These are phyloP conservation scores for Troglohyphantes excavatus DNA, from an alignment of 2,888 invertebrate species.

Conservation along the genomic window DNA sequence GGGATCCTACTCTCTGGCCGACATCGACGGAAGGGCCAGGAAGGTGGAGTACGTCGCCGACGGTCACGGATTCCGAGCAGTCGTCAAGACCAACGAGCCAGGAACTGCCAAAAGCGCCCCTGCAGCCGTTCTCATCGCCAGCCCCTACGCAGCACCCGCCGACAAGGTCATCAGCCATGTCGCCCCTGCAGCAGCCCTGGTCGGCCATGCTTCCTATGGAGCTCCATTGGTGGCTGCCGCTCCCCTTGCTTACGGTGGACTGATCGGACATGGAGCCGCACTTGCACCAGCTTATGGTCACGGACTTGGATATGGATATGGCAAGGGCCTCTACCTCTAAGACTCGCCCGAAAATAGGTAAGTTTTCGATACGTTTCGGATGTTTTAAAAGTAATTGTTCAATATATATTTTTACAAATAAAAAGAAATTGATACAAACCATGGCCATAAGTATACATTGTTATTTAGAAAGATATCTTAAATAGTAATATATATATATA, in stretches of 20 bases:
- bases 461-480: too few species aligned
- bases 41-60: conserved; percentile 79
- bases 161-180: conserved; percentile 52
- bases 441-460: too few species aligned
- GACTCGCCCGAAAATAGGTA: background rate
- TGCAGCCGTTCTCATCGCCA: conserved; percentile 49
- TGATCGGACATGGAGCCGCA: conserved; percentile 3
- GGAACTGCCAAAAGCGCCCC: conserved; percentile 68
- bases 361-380: too few species aligned
- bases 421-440: too few species aligned
- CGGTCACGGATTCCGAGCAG: conserved; percentile 67
- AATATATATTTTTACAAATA: background rate
- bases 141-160: conserved; percentile 51
- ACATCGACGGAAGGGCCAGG: conserved; percentile 78
- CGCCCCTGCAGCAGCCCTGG: conserved; percentile 56
- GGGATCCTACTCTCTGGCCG: conserved; percentile 77
- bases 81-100: conserved; percentile 75
- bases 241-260: conserved; percentile 34
- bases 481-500: too few species aligned
- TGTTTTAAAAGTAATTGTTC: background rate
- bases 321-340: background rate
- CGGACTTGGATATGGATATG: background rate
- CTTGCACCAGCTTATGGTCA: background rate
- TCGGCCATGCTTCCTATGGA: conserved; percentile 19
- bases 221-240: conserved; percentile 23